Percentiles rank a stretch among this genome's conserved stretches.
These are phyloP conservation scores for Gobiocypris rarus DNA, from an alignment of 2,113 vertebrate species.

Conservation along the genomic window DNA sequence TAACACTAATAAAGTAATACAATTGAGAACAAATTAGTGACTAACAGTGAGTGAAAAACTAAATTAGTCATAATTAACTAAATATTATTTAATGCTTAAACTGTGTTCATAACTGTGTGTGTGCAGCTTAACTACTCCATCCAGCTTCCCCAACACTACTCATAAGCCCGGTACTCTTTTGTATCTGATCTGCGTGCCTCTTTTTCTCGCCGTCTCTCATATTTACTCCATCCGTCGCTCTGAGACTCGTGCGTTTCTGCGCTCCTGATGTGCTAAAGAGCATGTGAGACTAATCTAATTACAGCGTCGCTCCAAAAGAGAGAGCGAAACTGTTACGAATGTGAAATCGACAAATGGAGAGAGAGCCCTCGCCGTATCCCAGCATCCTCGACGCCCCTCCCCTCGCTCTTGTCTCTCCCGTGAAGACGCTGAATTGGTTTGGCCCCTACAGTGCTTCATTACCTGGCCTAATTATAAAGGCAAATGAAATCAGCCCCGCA, in stretches of 20 bases:
- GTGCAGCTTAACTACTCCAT: not conserved
- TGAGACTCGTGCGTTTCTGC: slow-evolving; percentile 66
- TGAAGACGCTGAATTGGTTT: slow-evolving; percentile 67
- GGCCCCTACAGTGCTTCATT: slow-evolving; percentile 78
- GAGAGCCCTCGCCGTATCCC: slow-evolving; percentile 60
- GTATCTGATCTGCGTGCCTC: slow-evolving; percentile 62
- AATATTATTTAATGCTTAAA: not conserved
- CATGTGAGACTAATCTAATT: slow-evolving; percentile 80
- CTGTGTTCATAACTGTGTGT: no score
- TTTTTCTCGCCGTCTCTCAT: slow-evolving; percentile 63
- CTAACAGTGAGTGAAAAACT: not conserved
- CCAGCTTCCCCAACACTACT: not conserved
- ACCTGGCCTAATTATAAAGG: slow-evolving; percentile 82
- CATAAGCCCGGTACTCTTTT: slow-evolving; percentile 7
- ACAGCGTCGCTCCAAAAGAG: slow-evolving; percentile 73
- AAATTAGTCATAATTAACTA: no score
- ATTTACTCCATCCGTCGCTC: slow-evolving; percentile 62
- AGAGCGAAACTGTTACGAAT: not conserved
- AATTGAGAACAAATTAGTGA: not conserved
- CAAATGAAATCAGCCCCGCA: slow-evolving; percentile 80
- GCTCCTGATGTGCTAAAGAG: slow-evolving; percentile 78
- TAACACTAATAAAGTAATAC: not conserved
- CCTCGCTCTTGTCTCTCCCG: slow-evolving; percentile 11
- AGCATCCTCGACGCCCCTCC: slow-evolving; percentile 21
- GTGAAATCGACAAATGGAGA: slow-evolving; percentile 9